phyloP scores from a whole-genome alignment of 2,888 invertebrate genomes.

The Lycophotia porphyrea region DNA sequence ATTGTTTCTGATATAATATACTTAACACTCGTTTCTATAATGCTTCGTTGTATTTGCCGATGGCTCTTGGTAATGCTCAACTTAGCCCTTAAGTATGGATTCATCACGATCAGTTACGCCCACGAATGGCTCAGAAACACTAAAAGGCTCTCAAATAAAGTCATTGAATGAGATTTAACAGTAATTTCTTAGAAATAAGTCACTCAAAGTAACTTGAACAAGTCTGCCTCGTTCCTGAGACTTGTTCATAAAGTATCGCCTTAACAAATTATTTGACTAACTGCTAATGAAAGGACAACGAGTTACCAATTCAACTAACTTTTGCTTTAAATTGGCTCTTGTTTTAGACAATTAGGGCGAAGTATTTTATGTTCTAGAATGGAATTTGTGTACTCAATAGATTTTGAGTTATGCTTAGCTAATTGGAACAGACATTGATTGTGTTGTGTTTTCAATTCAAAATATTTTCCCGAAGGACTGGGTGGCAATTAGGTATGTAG shows the following conservation, averaged over 20 bases:
- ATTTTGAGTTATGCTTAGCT: constrained; percentile 6
- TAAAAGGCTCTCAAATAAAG: constrained; percentile 17
- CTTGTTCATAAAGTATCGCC: constrained; percentile 26
- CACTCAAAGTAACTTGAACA: constrained; percentile 12
- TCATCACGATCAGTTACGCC: neutral
- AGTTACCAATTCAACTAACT: constrained; percentile 9
- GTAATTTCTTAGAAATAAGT: constrained; percentile 30
- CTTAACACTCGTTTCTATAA: neutral
- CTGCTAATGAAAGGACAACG: constrained; percentile 40
- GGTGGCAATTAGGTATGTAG: neutral
- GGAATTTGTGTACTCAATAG: constrained; percentile 3
- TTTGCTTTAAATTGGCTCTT: constrained; percentile 19
- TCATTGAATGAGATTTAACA: constrained; percentile 34
- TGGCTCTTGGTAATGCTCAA: neutral
- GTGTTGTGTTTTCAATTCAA: neutral
- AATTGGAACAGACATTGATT: neutral
- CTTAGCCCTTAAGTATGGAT: neutral
- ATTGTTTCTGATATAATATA: neutral
- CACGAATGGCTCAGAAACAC: neutral
- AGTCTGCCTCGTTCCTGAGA: constrained; percentile 4
- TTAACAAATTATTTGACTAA: constrained; percentile 36
- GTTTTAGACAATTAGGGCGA: constrained; percentile 2
- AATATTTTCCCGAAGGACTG: neutral
- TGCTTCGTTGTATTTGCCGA: neutral
- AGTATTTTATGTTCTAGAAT: neutral